Conservation (phyloP, 2,888 invertebrate species). For the Ischnura elegans region DNA sequence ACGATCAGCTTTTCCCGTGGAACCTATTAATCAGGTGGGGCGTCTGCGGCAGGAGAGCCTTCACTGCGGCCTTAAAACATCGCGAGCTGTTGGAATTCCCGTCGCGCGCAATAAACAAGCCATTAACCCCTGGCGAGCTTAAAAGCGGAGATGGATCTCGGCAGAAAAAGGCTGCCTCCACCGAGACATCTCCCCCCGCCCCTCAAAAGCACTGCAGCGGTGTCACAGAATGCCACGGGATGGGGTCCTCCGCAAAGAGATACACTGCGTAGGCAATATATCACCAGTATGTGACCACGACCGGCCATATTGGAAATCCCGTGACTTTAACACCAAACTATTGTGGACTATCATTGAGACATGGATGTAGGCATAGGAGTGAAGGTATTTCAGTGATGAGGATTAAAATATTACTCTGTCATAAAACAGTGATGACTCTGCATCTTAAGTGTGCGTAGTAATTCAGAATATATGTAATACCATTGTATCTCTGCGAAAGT, state of each 20-base stretch:
- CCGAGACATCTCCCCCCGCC: not conserved
- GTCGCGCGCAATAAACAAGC: conserved; percentile 27
- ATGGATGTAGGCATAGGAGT: too few species aligned
- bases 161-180: not conserved
- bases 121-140: not conserved
- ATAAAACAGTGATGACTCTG: too few species aligned
- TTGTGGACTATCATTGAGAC: too few species aligned
- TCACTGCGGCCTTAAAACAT: not conserved
- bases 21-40: conserved; percentile 26
- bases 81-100: conserved; percentile 33
- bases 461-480: too few species aligned
- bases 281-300: too few species aligned
- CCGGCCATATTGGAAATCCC: too few species aligned
- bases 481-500: too few species aligned
- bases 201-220: not conserved
- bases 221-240: not conserved
- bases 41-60: not conserved
- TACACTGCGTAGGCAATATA: too few species aligned
- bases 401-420: too few species aligned
- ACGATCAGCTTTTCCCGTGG: not conserved
- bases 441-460: too few species aligned
- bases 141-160: conserved; percentile 7
- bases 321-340: too few species aligned
- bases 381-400: too few species aligned
- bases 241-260: not conserved